Conservation (phyloP, 2,888 invertebrate genomes). For the Glyphotaelius pellucidus region DNA sequence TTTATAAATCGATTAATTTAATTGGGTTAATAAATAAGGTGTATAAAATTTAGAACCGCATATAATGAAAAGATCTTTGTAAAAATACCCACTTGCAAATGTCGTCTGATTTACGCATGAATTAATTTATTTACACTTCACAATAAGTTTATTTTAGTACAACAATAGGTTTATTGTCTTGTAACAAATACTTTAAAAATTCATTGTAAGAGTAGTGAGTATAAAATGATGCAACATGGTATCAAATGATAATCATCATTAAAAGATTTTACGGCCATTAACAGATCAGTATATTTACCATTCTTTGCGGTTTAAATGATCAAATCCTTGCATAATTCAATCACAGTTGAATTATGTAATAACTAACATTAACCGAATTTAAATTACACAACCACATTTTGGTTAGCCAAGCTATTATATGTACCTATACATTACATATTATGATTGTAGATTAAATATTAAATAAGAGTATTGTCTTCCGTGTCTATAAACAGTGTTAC, state of each 20-base stretch:
- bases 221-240: not conserved
- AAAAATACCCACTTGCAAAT: too few relatives aligned
- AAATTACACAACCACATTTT: not conserved
- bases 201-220: not conserved
- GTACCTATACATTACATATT: not conserved
- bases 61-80: too few relatives aligned
- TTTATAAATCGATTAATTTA: too few relatives aligned
- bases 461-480: not conserved
- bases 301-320: not conserved
- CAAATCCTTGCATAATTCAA: not conserved
- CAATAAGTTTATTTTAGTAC: too few relatives aligned
- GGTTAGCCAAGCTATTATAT: not conserved
- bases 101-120: too few relatives aligned
- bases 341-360: not conserved
- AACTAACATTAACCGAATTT: not conserved
- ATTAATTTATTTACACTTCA: not conserved
- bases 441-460: not conserved
- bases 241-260: not conserved
- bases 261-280: not conserved
- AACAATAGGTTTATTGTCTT: not conserved
- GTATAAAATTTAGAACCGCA: too few relatives aligned
- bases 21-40: too few relatives aligned
- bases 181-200: not conserved
- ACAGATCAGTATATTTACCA: not conserved
- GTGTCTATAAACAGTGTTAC: not conserved